Base-by-base conservation (phyloP, 2,113 vertebrate genomes). In the Aegithalos caudatus region DNA sequence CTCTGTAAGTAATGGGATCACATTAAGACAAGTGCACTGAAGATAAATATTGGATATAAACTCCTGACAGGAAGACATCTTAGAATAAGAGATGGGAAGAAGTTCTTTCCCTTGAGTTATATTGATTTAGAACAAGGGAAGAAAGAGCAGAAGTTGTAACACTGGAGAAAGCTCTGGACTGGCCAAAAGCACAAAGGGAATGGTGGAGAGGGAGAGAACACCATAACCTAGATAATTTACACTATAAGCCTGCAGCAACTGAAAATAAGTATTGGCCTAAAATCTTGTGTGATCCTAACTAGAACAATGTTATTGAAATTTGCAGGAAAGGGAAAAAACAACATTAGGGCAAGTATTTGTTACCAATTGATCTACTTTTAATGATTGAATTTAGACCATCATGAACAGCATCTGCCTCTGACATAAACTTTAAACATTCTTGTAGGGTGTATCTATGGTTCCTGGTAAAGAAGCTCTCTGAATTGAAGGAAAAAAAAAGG, bases 31-130 rank as follows among this genome's bases (percentile, higher is more conserved):
- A 95, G 57, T 86, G 57, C 57, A 79, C 62, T 76, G 73, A 94
- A 96, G 81, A 94, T 85, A 97, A 95, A 95, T 97, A 96, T 69
- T 92, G 53, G 77, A 85, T 94, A 92, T 91, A 87, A 97, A 89
- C 81, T 92, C 73, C 37, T 94, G 81, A 95, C 86, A 91, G 77
- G 42, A 88, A 89, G 92, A 62, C 86, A 92, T 92, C 65, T 79
- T 65, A 27, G 37, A 84, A 79, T 91, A 78, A 95, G 73, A 74
- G 53, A 95, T 94, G 74, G 58, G 48, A 86, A 82, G 65, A 90
- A 95, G 48, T 74, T 79, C 45, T 89, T 24, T 92, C 70, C 48
- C 45, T 67, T 64, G 65, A 92, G 51, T 81, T 88, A 40, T 47
- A 76, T 51, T 71, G 60, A 92, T 81, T 90, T 83, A 93, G 42